Evolutionary conservation across 2,888 invertebrate species (phyloP).

Genomic region (Cryptus viduatorius): DNA sequence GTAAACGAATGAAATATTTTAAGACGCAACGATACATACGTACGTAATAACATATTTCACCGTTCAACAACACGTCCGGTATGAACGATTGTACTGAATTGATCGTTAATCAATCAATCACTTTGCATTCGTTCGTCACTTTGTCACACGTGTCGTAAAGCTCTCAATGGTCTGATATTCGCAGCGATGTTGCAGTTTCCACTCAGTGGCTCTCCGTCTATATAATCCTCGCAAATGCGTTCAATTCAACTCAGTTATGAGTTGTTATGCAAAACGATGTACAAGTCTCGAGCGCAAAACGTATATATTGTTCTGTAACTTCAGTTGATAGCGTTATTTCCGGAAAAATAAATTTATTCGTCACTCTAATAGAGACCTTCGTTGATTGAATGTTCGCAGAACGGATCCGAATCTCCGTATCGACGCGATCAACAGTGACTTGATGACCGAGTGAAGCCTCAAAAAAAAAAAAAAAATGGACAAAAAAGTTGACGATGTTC

Average conservation of each 20-base stretch:
- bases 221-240: constrained; percentile 18
- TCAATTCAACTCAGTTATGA: constrained; percentile 64
- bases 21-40: no score
- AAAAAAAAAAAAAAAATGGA: constrained; percentile 49
- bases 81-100: not conserved
- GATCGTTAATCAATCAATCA: constrained; percentile 9
- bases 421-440: constrained; percentile 27
- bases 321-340: constrained; percentile 4
- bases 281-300: constrained; percentile 34
- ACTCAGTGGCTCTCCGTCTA: not conserved
- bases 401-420: constrained; percentile 7
- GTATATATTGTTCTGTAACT: constrained; percentile 29
- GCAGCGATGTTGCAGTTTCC: not conserved
- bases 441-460: constrained; percentile 8
- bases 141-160: not conserved
- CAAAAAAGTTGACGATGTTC: constrained; percentile 47
- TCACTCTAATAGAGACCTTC: constrained; percentile 29
- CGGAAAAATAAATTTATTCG: not conserved
- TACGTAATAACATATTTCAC: not conserved
- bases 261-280: constrained; percentile 45
- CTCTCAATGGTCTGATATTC: not conserved
- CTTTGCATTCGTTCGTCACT: not conserved
- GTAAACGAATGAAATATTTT: no score
- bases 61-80: not conserved
- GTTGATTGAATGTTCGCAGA: constrained; percentile 41